Percentiles rank a stretch among this genome's conserved stretches.
Evolutionary conservation across 2,888 invertebrate species (phyloP).

Genomic region (Xanthostigma xanthostigma): DNA sequence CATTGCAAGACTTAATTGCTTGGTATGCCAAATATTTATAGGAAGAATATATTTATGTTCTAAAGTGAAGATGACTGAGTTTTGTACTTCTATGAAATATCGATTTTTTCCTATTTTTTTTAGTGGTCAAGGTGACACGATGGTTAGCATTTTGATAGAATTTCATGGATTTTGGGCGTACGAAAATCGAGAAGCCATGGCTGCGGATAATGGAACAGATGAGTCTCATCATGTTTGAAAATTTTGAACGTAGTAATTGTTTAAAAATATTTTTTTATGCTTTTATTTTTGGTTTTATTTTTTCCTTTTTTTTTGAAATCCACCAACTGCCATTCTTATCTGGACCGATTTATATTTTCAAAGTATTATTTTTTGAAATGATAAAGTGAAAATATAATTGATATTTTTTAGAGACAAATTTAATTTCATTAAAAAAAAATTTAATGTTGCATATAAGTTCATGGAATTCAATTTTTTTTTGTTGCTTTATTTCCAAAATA

Average conservation of each 20-base stretch:
- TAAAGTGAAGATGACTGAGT: slow-evolving; percentile 3
- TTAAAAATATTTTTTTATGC: neutral
- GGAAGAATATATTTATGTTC: neutral
- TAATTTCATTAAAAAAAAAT: no score
- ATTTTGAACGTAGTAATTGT: no score
- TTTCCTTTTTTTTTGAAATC: neutral
- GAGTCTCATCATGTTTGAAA: slow-evolving; percentile 3
- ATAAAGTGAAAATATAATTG: neutral
- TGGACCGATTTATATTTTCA: neutral
- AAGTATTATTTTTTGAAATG: neutral
- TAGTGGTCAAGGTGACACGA: slow-evolving; percentile 86
- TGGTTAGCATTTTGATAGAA: slow-evolving; percentile 86
- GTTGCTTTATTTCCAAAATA: no score
- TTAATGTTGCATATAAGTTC: no score
- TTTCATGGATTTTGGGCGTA: slow-evolving; percentile 95
- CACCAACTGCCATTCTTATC: neutral
- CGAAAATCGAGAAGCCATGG: slow-evolving; percentile 77
- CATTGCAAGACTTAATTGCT: slow-evolving; percentile 67
- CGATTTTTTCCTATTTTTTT: slow-evolving; percentile 17
- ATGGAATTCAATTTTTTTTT: no score
- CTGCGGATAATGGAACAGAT: slow-evolving; percentile 34
- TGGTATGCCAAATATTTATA: slow-evolving; percentile 31
- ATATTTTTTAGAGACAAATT: neutral
- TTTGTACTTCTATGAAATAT: slow-evolving; percentile 5
- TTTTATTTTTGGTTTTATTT: neutral